Evolutionary conservation across 1,140 invertebrate genomes (phyloP), one percentile per base, ranked within the genome.

Genomic region (Scaptomyza montana): DNA sequence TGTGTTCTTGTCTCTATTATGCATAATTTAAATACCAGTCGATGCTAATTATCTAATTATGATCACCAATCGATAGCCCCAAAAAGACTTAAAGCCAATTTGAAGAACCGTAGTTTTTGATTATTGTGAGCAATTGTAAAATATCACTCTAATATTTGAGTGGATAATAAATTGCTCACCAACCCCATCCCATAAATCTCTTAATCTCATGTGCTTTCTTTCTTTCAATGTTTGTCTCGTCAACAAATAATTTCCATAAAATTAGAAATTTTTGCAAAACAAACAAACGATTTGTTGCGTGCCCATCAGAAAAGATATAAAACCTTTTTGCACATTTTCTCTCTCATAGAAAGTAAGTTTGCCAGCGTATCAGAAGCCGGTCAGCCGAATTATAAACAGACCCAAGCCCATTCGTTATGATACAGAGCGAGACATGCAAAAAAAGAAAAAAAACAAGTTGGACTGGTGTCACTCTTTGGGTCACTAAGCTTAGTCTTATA

Each of bases 241-340:
- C 43, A 41, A 65, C 33, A 61, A 61, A 68, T 68, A 68, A 60
- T 39, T 39, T 30, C 54, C 47, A 66, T 72, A 59, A 72, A 74
- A 69, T 69, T 74, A 74, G 71, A 74, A 74, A 74, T 66, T 74
- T 74, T 63, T 57, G 65, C 45, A 57, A 63, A 62, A 74, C 59
- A 56, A 72, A 72, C 63, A 59, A 73, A 68, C 55, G 62, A 68
- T 68, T 73, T 55, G 56, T 33, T 36, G 69, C 69, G 46, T 10
- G 51, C 19, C n/a, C 46, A 59, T 50, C 21, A 53, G 45, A 39
- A 56, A 73, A 72, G 41, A 13, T 9, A 45, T 43, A 36, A 36
- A 36, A 62, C 28, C 50, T 74, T 74, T 68, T 69, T 63, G 65
- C 65, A 53, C 57, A 63, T 63, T 74, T 74, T 69, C 71, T 30